These are phyloP conservation scores for Andricus grossulariae DNA, from an alignment of 1,140 invertebrate species.

Conservation along the genomic window DNA sequence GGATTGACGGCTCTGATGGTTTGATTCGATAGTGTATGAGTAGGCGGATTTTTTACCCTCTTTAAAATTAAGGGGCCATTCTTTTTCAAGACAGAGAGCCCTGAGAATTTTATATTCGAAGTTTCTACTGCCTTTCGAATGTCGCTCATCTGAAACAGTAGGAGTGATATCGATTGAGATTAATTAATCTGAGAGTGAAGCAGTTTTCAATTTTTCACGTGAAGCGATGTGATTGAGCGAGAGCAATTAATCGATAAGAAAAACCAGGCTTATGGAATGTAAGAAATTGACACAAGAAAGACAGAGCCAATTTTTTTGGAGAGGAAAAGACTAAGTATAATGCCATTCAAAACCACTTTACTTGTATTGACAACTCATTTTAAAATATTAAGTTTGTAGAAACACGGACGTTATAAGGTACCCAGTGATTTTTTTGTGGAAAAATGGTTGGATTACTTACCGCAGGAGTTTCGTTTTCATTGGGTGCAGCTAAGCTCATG, in stretches of 20 bases:
- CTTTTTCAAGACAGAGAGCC: conserved; percentile 64
- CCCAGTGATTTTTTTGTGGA: too few relatives aligned
- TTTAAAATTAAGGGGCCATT: conserved; percentile 64
- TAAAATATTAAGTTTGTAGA: too few relatives aligned
- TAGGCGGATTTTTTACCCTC: conserved; percentile 45
- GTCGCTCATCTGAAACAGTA: conserved; percentile 55
- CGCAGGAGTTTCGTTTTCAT: conserved; percentile 46
- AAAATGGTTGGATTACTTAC: conserved; percentile 42
- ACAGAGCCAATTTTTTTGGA: too few relatives aligned
- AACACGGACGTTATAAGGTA: too few relatives aligned
- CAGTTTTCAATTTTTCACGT: conserved; percentile 34
- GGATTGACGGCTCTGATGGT: conserved; percentile 48
- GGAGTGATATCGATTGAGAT: neutral
- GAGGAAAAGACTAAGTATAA: too few relatives aligned
- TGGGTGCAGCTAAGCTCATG: conserved; percentile 65
- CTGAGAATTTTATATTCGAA: conserved; percentile 52
- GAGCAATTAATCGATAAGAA: too few relatives aligned
- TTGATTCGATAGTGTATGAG: conserved; percentile 21
- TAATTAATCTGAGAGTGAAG: too few relatives aligned
- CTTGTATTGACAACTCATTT: too few relatives aligned
- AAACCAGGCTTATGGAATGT: too few relatives aligned
- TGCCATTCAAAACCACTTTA: too few relatives aligned
- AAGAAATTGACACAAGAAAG: too few relatives aligned
- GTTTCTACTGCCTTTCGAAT: conserved; percentile 65
- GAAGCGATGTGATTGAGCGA: neutral